Evolutionary conservation across 2,797 vertebrate genomes (phyloP), one percentile per base, ranked within the genome.

Genomic region (Pangasius macronema): DNA sequence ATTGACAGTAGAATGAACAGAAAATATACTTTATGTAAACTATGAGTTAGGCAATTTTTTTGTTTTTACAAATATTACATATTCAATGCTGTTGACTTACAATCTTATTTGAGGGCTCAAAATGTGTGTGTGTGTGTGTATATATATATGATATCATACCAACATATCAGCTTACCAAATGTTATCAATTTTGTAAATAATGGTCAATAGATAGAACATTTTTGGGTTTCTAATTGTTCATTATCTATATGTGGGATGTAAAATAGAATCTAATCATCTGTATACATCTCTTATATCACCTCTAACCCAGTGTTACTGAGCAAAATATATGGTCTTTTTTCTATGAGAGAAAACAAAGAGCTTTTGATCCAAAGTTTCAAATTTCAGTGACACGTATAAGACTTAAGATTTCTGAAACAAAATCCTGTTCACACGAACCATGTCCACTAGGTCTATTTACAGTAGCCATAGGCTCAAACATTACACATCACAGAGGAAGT

Each of bases 321-420:
- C 53, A 55, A 55, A 55, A 55, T 55, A 55, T 93, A 94, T 92
- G 92, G 87, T 93, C 87, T 94, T 92, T 92, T 94, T 91, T 81
- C 67, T 87, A 87, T 91, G 87, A 93, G 90, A 93, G 92, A 89
- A 88, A 92, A 93, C 90, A 90, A 85, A 88, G 76, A 86, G 81
- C 91, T 92, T 83, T 90, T 91, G 92, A 92, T 88, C 81, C 87
- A 90, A 95, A 92, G 93, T 92, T 91, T 94, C 90, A 92, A 91
- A 79, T 95, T 94, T 94, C 94, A 93, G 91, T 65, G 93, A 93
- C 94, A 95, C 94, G 93, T 90, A 94, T 96, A 96, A 96, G 93
- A 96, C 94, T 93, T 89, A 93, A 96, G 97, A 99, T 98, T 99
- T 99, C 96, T 99, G 96, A 97, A 99, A 99, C 98, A 99, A 99